Evolutionary conservation across 2,113 vertebrate genomes (phyloP).

Genomic region (Leucosticte australis): DNA sequence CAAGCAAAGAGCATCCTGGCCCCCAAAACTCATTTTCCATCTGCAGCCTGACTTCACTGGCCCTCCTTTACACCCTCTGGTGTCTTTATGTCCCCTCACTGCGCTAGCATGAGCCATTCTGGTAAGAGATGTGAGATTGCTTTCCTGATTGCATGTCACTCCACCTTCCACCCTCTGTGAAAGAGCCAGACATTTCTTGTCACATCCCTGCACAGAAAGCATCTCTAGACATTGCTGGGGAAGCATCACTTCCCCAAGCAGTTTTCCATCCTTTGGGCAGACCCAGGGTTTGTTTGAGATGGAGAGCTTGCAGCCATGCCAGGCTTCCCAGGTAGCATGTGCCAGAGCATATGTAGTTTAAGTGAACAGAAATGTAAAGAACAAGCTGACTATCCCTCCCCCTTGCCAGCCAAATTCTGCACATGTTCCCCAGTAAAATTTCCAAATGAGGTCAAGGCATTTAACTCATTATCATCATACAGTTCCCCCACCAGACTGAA

Average conservation of each 20-base stretch:
- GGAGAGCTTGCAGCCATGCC: not conserved
- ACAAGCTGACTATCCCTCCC: not conserved
- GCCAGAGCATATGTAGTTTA: not conserved
- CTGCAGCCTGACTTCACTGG: not conserved
- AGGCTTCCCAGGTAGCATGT: conserved; percentile 7
- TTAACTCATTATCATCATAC: not conserved
- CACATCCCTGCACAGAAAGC: not conserved
- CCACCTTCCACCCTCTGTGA: not conserved
- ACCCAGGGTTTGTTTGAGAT: not conserved
- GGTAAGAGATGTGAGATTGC: not conserved
- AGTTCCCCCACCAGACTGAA: not conserved
- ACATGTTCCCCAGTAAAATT: not conserved
- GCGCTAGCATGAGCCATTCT: not conserved
- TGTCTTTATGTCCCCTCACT: not conserved
- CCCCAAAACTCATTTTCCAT: not conserved
- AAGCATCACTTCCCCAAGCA: not conserved
- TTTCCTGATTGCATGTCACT: not conserved
- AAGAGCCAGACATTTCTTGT: not conserved
- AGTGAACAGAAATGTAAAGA: not conserved
- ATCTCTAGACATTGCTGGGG: not conserved
- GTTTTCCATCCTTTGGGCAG: not conserved
- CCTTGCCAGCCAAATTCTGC: not conserved
- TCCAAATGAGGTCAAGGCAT: not conserved
- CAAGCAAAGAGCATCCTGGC: not conserved
- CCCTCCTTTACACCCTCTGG: not conserved